Percentiles rank a stretch among this genome's conserved stretches.
phyloP scores from a whole-genome alignment of 2,113 vertebrate species.

The Scatophagus argus region DNA sequence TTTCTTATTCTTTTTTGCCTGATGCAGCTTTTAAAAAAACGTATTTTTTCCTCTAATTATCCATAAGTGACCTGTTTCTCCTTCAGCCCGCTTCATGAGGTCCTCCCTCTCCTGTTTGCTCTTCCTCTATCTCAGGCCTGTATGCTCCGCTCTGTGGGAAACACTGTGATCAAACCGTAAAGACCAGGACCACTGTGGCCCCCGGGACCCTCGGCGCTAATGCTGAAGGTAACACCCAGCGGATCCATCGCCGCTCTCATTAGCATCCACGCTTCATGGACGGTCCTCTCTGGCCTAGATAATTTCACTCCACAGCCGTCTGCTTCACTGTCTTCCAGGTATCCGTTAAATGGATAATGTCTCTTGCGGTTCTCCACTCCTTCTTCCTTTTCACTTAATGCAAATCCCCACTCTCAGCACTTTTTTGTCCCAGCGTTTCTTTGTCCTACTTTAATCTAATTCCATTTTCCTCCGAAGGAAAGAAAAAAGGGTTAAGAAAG shows the following conservation, averaged over 20 bases:
- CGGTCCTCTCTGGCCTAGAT: slow-evolving; percentile 42
- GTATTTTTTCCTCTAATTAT: slow-evolving; percentile 39
- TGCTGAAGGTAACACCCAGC: slow-evolving; percentile 49
- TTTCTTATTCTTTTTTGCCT: not conserved
- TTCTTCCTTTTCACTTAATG: slow-evolving; percentile 60
- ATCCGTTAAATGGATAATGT: slow-evolving; percentile 65
- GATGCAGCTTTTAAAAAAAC: slow-evolving; percentile 21
- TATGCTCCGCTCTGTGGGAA: not conserved
- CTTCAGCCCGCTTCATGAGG: slow-evolving; percentile 19
- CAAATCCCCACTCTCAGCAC: slow-evolving; percentile 69
- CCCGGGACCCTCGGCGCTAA: slow-evolving; percentile 32
- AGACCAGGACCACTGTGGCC: slow-evolving; percentile 23
- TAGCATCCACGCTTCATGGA: slow-evolving; percentile 37
- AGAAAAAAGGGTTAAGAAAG: slow-evolving; percentile 16
- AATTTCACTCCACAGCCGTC: slow-evolving; percentile 46
- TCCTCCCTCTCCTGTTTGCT: slow-evolving; percentile 20
- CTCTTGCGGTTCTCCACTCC: slow-evolving; percentile 42
- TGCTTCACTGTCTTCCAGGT: slow-evolving; percentile 57
- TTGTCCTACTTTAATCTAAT: slow-evolving; percentile 75
- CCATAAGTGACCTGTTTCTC: slow-evolving; percentile 35
- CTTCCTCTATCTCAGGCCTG: slow-evolving; percentile 10
- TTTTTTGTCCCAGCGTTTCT: slow-evolving; percentile 53
- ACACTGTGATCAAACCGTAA: not conserved
- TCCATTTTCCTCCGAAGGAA: slow-evolving; percentile 33
- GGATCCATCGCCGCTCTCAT: slow-evolving; percentile 47